These are phyloP conservation scores for Drosophila subquinaria DNA, from an alignment of 2,888 invertebrate species.

Conservation along the genomic window DNA sequence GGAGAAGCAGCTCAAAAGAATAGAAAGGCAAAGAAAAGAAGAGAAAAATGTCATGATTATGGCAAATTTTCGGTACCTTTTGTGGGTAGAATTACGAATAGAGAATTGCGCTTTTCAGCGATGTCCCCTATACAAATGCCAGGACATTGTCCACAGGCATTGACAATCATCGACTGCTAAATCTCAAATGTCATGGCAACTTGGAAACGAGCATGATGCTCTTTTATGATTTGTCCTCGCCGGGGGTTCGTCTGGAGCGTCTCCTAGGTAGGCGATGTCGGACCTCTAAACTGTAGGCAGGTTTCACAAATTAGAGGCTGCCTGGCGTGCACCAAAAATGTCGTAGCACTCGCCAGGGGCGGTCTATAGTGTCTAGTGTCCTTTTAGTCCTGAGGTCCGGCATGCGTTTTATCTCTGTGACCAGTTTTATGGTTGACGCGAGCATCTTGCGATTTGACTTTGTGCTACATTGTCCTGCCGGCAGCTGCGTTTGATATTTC, in stretches of 20 bases:
- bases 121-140: conserved; percentile 8
- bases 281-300: conserved; percentile 74
- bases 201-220: conserved; percentile 43
- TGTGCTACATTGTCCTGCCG: conserved; percentile 55
- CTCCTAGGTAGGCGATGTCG: conserved; percentile 21
- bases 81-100: conserved; percentile 65
- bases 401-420: conserved; percentile 62
- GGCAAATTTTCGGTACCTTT: conserved; percentile 79
- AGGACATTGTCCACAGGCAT: conserved; percentile 42
- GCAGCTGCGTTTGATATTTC: conserved; percentile 71
- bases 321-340: conserved; percentile 44
- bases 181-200: conserved; percentile 73
- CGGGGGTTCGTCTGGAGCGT: conserved; percentile 5
- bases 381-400: conserved; percentile 33
- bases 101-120: conserved; percentile 75
- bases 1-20: conserved; percentile 3
- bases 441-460: conserved; percentile 60
- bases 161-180: conserved; percentile 80
- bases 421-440: conserved; percentile 74
- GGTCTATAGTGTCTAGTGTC: conserved; percentile 44
- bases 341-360: conserved; percentile 61
- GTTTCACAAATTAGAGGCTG: conserved; percentile 78
- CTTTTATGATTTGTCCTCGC: conserved; percentile 45
- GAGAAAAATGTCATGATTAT: conserved; percentile 76
- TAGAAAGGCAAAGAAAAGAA: conserved; percentile 17